Evolutionary conservation across 2,113 vertebrate genomes (phyloP), one percentile per base, ranked within the genome.

Genomic region (Cricetomys ansorgei): DNA sequence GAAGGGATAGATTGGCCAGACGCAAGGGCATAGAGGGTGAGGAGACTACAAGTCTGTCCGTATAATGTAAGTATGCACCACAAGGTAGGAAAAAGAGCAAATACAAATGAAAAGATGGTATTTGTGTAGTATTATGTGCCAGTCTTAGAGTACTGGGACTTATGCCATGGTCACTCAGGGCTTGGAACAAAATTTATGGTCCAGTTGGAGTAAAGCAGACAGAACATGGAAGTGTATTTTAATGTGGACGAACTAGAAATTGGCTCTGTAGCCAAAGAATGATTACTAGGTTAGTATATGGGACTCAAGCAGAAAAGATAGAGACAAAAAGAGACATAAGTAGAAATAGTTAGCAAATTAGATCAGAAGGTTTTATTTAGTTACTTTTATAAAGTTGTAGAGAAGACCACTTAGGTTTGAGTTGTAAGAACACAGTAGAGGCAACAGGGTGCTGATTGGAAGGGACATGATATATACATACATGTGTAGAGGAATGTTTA

Each of bases 11-110:
- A 10, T 10, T 45, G 19, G 27, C 7, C 1, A 80, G 94, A 92
- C 3, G 3, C 23, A 72, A n/a, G 19, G n/a, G 17, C 4, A 8
- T 23, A 16, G 55, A 48, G 1, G 10, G 2, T 1, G 1, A 62
- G 10, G 27, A 37, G 7, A 69, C 50, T n/a, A 67, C 0, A 10
- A 16, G 3, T 3, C 37, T 59, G 67, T 89, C 15, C 29, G 37
- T 7, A 43, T 55, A 8, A 15, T 11, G 21, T 80, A 19, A 84
- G 7, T 21, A 62, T 43, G 45, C 25, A 29, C 16, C 23, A n/a
- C 50, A 25, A 87, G 67, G 17, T 17, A n/a, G 55, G 5, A 10
- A 88, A 75, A 12, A 10, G 43, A 59, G 11, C 40, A 95, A 76
- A 70, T 43, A 43, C 29, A 67, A 81, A 40, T 27, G 21, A 29